Conservation (phyloP, 2,113 vertebrate species). For the Aleadryas rufinucha region DNA sequence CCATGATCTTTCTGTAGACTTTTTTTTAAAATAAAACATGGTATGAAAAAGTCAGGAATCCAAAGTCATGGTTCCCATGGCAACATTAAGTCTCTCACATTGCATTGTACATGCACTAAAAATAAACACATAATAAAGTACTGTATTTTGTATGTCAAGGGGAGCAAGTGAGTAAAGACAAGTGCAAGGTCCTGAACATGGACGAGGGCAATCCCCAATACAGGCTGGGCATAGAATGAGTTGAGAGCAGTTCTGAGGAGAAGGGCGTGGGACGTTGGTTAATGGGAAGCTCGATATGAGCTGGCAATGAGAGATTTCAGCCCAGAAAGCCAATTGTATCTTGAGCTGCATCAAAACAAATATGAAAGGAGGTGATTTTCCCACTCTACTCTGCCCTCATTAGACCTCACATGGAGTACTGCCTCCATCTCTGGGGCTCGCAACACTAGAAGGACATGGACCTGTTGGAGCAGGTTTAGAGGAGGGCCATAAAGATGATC, state of each 20-base stretch:
- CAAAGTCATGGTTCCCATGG: slow-evolving; percentile 54
- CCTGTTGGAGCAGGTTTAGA: neutral
- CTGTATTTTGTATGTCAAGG: neutral
- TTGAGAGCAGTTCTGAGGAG: neutral
- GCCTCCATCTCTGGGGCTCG: neutral
- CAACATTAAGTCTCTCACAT: slow-evolving; percentile 36
- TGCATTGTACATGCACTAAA: slow-evolving; percentile 44
- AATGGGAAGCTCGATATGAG: neutral
- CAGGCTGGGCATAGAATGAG: neutral
- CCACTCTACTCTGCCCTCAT: neutral
- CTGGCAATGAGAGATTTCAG: neutral
- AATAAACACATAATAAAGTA: slow-evolving; percentile 51
- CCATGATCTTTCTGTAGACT: neutral
- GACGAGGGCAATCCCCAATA: neutral
- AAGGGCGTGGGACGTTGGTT: neutral
- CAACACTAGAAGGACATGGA: neutral
- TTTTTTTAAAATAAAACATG: neutral
- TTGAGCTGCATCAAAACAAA: neutral
- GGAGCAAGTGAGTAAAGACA: neutral
- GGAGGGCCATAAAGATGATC: neutral
- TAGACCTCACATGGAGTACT: neutral
- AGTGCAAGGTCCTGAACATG: neutral
- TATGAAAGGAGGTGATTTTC: neutral
- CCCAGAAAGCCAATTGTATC: neutral
- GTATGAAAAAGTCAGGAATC: neutral